Percentiles rank a stretch among this genome's conserved stretches.
phyloP scores from a whole-genome alignment of 2,888 invertebrate species.

The Ditula angustiorana region DNA sequence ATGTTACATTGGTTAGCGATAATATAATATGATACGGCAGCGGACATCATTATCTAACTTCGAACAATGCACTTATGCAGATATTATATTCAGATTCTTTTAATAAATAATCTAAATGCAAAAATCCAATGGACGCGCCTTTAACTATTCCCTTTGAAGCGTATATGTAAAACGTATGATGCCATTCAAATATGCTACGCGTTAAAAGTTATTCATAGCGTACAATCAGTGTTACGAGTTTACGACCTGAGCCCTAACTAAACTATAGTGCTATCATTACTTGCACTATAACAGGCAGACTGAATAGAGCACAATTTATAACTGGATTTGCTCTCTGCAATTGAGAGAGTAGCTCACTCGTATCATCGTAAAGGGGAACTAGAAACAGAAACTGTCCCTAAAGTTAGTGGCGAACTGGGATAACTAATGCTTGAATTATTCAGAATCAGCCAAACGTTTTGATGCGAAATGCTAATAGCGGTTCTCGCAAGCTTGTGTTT shows the following conservation, averaged over 20 bases:
- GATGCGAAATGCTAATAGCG: constrained; percentile 19
- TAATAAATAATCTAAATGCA: neutral
- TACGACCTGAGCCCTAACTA: neutral
- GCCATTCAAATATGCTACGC: neutral
- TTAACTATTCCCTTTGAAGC: too few species aligned
- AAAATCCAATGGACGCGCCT: too few species aligned
- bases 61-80: constrained; percentile 24
- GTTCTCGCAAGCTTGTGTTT: constrained; percentile 1
- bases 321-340: neutral
- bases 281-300: neutral
- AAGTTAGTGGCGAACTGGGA: constrained; percentile 23
- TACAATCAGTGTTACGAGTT: neutral
- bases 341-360: constrained; percentile 1
- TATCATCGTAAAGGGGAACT: constrained; percentile 12
- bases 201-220: constrained; percentile 3
- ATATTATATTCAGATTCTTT: constrained; percentile 6
- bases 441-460: constrained; percentile 20
- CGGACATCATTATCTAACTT: constrained; percentile 14
- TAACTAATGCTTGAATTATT: constrained; percentile 31
- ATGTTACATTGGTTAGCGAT: constrained; percentile 36
- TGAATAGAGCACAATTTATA: constrained; percentile 4
- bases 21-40: constrained; percentile 28
- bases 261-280: neutral
- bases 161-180: neutral
- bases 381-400: constrained; percentile 4